Base-by-base conservation (phyloP, 2,888 invertebrate species). In the Lottia gigantea region DNA sequence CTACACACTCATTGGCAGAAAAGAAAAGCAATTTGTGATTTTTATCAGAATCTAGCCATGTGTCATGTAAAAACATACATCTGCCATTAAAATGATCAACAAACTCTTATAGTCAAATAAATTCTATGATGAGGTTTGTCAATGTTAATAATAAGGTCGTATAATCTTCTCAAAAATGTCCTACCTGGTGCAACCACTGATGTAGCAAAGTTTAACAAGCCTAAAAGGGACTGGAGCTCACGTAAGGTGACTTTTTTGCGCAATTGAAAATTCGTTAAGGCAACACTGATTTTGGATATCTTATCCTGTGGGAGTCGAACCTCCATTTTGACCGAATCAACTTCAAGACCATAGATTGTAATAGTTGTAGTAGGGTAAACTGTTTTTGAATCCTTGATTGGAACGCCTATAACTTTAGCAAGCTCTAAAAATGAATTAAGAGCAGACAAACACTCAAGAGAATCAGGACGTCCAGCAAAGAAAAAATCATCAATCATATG, bases 291-390 rank as follows among this genome's bases (percentile, higher is more conserved):
- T 16, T 16, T 62, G 7, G 23, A 15, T 62, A 62, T 16, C 12
- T 62, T 62, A 23, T 62, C 62, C 6, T 14, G n/a, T n/a, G n/a
- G n/a, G n/a, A n/a, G n/a, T n/a, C n/a, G n/a, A n/a, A n/a, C n/a
- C n/a, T n/a, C n/a, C n/a, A n/a, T n/a, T n/a, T 6, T 19, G 62
- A 31, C 62, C 62, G 46, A 64, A 64, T 64, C 64, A 19, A 64
- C 19, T 40, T 64, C 64, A 46, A 16, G 19, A 40, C 64, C 64
- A 19, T 19, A 46, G 31, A 64, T 6, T 62, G 62, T 19, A 31
- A 62, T 23, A 19, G 31, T 31, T 6, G 23, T 23, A 15, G 19
- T 62, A 15, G 64, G 64, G 11, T 16, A 19, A 45, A 64, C 31
- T 19, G 64, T 64, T 45, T 64, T 64, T 45, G 31, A 31, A 8